Conservation (phyloP, 2,888 invertebrate genomes). For the Diaprepes abbreviatus region DNA sequence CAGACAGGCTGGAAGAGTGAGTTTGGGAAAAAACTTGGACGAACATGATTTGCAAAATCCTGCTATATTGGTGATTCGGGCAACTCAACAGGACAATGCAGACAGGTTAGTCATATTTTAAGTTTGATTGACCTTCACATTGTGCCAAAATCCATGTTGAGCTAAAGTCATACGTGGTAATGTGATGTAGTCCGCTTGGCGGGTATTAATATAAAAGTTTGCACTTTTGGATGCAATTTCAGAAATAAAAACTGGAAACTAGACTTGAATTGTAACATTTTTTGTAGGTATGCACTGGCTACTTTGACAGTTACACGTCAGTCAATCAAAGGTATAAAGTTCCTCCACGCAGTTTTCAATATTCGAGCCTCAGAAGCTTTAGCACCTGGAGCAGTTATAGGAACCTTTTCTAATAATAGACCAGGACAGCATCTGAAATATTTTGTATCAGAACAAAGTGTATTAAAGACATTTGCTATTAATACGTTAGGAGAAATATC, state of each 20-base stretch:
- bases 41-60: conserved; percentile 77
- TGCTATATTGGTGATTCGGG: conserved; percentile 85
- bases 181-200: too few species aligned
- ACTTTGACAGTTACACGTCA: conserved; percentile 79
- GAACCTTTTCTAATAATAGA: conserved; percentile 78
- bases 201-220: too few species aligned
- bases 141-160: too few species aligned
- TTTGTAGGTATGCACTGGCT: conserved; percentile 78
- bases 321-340: conserved; percentile 69
- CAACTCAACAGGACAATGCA: conserved; percentile 81
- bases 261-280: too few species aligned
- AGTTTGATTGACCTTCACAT: too few species aligned
- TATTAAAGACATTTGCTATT: conserved; percentile 82
- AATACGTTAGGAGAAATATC: conserved; percentile 85
- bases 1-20: conserved; percentile 75
- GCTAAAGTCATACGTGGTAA: too few species aligned
- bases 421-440: conserved; percentile 79
- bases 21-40: conserved; percentile 72
- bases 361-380: conserved; percentile 83
- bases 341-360: conserved; percentile 79
- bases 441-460: conserved; percentile 81
- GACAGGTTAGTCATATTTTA: conserved; percentile 77
- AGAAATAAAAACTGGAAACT: too few species aligned
- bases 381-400: conserved; percentile 77
- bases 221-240: too few species aligned